Evolutionary conservation across 2,888 invertebrate genomes (phyloP).

Genomic region (Orthosia incerta): DNA sequence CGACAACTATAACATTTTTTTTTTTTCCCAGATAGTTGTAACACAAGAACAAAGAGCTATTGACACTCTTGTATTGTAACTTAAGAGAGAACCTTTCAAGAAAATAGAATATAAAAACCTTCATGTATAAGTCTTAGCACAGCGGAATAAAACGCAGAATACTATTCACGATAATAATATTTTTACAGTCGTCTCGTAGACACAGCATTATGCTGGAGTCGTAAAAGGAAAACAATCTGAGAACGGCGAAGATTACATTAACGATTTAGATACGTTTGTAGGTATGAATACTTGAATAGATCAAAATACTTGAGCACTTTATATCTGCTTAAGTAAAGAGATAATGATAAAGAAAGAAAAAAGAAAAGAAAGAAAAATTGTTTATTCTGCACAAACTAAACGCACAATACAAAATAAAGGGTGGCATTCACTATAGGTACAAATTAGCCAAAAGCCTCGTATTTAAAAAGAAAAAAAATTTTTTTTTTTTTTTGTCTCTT

Average conservation of each 20-base stretch:
- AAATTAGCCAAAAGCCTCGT: too few species aligned
- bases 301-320: slow-evolving; percentile 33
- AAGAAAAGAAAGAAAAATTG: too few species aligned
- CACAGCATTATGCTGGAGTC: slow-evolving; percentile 49
- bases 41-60: slow-evolving; percentile 13
- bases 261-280: slow-evolving; percentile 50
- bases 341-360: too few species aligned
- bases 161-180: slow-evolving; percentile 54
- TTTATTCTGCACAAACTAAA: too few species aligned
- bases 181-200: slow-evolving; percentile 57
- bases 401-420: too few species aligned
- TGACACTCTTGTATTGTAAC: too few species aligned
- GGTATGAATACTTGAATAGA: slow-evolving; percentile 48
- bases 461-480: too few species aligned
- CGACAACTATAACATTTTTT: background rate
- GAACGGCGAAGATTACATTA: slow-evolving; percentile 62
- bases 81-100: slow-evolving; percentile 11
- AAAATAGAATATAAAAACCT: slow-evolving; percentile 35
- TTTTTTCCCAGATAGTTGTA: background rate
- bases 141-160: slow-evolving; percentile 48
- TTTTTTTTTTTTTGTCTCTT: too few species aligned
- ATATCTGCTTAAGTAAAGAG: slow-evolving; percentile 17
- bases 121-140: slow-evolving; percentile 20
- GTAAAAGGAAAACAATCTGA: slow-evolving; percentile 69
- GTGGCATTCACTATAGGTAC: too few species aligned